These are phyloP conservation scores for Rhineura floridana DNA, from an alignment of 2,113 vertebrate species.

Conservation along the genomic window DNA sequence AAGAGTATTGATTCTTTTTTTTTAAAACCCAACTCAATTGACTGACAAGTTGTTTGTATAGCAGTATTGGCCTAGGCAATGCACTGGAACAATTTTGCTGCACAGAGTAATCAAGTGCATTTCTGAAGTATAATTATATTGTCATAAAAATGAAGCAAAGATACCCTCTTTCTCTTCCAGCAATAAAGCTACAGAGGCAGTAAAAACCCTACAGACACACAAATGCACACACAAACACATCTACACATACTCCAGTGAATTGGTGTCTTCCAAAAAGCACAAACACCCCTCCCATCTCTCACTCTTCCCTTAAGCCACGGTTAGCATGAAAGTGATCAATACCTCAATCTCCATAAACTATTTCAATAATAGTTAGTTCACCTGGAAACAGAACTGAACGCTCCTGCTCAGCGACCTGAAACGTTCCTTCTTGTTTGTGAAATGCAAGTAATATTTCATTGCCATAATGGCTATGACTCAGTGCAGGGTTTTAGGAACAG, in stretches of 20 bases:
- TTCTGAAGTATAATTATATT: constrained; percentile 95
- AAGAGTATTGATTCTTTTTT: constrained; percentile 88
- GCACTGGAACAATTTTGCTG: constrained; percentile 86
- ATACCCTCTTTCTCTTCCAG: constrained; percentile 82
- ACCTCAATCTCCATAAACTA: constrained; percentile 92
- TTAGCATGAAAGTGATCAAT: constrained; percentile 88
- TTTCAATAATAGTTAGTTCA: constrained; percentile 86
- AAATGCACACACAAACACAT: constrained; percentile 31
- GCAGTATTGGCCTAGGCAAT: constrained; percentile 93
- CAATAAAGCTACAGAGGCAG: constrained; percentile 78
- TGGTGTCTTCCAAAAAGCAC: constrained; percentile 73
- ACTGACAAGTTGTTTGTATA: constrained; percentile 98
- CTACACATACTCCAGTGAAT: constrained; percentile 75
- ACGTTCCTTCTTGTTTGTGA: constrained; percentile 79
- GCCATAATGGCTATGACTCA: constrained; percentile 78
- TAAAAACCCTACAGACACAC: constrained; percentile 72
- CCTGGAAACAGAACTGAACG: constrained; percentile 79
- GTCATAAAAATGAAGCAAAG: constrained; percentile 95
- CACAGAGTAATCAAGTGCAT: constrained; percentile 87
- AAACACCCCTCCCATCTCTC: constrained; percentile 44
- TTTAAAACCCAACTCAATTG: constrained; percentile 86
- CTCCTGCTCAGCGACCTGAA: constrained; percentile 80
- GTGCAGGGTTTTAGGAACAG: constrained; percentile 44
- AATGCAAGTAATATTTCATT: constrained; percentile 81
- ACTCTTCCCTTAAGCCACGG: constrained; percentile 78